Evolutionary conservation across 2,797 vertebrate genomes (phyloP).

Genomic region (Chlorospingus flavigularis): DNA sequence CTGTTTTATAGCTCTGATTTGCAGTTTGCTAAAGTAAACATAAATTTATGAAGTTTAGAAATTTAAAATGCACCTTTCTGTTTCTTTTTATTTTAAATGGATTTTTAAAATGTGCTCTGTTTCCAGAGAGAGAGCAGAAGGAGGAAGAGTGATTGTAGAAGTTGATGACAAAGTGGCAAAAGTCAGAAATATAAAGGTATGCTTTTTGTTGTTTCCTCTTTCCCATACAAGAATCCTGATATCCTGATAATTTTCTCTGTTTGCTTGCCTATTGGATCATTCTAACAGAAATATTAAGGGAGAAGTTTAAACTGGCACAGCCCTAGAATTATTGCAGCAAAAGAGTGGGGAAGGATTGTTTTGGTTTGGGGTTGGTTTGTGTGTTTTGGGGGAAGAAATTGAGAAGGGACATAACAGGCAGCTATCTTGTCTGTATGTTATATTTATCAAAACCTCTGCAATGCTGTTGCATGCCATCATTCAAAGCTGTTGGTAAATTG

Average conservation of each 20-base stretch:
- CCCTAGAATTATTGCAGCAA: background rate
- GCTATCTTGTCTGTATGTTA: background rate
- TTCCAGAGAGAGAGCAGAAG: slow-evolving; percentile 87
- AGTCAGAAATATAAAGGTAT: slow-evolving; percentile 91
- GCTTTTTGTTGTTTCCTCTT: background rate
- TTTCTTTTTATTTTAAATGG: background rate
- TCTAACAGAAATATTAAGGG: background rate
- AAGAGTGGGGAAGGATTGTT: background rate
- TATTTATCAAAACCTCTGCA: background rate
- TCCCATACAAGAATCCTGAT: background rate
- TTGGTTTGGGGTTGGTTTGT: background rate
- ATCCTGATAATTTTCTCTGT: background rate
- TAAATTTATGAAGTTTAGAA: background rate
- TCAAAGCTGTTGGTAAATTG: slow-evolving; percentile 2
- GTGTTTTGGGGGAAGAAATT: background rate
- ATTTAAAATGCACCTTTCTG: background rate
- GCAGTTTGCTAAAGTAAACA: background rate
- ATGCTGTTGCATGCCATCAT: background rate
- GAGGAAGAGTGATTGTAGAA: slow-evolving; percentile 86
- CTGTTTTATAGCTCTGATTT: background rate
- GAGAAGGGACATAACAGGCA: background rate
- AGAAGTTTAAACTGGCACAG: background rate
- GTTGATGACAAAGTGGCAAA: slow-evolving; percentile 89
- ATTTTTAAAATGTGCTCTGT: slow-evolving; percentile 25
- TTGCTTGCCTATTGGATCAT: background rate